Evolutionary conservation across 1,140 invertebrate genomes (phyloP), one percentile per base, ranked within the genome.

Genomic region (Spodoptera litura): DNA sequence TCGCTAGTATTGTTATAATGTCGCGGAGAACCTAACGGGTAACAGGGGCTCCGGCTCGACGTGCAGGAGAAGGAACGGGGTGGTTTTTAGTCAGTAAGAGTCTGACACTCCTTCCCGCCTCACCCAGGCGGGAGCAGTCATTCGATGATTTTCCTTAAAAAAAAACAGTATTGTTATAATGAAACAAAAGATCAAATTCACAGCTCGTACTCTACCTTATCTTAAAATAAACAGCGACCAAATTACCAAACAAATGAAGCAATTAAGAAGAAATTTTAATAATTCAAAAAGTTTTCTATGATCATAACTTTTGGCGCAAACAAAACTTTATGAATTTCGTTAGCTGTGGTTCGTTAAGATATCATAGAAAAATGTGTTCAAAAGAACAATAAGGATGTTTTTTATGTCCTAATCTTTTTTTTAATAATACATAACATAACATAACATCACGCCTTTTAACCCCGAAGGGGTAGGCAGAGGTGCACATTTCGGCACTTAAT

Each of bases 261-360:
- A 70, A 70, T 70, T 70, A 70, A 27, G 66, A 31, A 70, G 66
- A 70, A 70, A 53, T 70, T 70, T 66, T 52, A 64, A 70, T 70
- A 70, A 70, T 70, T 70, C 66, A 31, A 35, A 52, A 70, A 70
- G 49, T 70, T 44, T 8, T 70, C n/a, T 52, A 8, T 25, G 25
- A 70, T 70, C 49, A 53, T 70, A 70, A 70, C 51, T 70, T 70
- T 70, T 51, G 66, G 49, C 25, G 49, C 66, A 70, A 70, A 70
- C 20, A 51, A 53, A 70, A 70, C 11, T 70, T 70, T 70, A n/a
- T 52, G 66, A 70, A 52, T 70, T 70, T 31, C 4, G 49, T 52
- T 53, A 70, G 4, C 12, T 6, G 49, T n/a, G 66, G 66, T 70
- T 70, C 66, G 49, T 70, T 70, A 70, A 70, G 44, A 70, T 70